These are phyloP conservation scores for Periophthalmus magnuspinnatus DNA, from an alignment of 2,797 vertebrate genomes.

Conservation along the genomic window DNA sequence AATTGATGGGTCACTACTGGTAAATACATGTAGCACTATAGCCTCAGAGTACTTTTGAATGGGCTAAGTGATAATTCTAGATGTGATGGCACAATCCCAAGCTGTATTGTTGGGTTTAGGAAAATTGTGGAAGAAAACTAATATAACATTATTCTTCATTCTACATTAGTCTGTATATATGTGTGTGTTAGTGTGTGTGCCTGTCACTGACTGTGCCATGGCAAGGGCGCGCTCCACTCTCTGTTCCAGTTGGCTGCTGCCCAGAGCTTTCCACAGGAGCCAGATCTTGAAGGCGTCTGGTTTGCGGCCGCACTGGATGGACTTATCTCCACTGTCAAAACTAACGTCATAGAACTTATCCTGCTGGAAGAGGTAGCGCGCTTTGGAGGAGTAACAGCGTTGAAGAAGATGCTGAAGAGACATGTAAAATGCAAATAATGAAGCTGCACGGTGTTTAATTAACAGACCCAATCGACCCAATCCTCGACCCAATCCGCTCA, in stretches of 20 bases:
- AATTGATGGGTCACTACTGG: too few species aligned
- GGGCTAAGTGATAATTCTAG: too few species aligned
- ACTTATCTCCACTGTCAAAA: slow-evolving; percentile 86
- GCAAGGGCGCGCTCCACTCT: slow-evolving; percentile 82
- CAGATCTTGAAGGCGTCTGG: slow-evolving; percentile 86
- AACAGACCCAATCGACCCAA: too few species aligned
- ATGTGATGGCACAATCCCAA: too few species aligned
- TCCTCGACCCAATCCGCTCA: too few species aligned
- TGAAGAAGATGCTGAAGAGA: slow-evolving; percentile 78
- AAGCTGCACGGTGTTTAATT: too few species aligned
- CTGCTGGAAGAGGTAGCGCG: slow-evolving; percentile 87
- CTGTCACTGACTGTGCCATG: slow-evolving; percentile 74
- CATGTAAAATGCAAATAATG: background rate
- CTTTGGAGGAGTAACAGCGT: slow-evolving; percentile 81
- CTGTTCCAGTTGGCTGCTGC: slow-evolving; percentile 79
- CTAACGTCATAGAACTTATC: slow-evolving; percentile 86
- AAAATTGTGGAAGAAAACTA: too few species aligned
- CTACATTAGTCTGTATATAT: too few species aligned
- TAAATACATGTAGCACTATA: too few species aligned
- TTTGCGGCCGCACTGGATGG: slow-evolving; percentile 85
- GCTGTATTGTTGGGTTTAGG: too few species aligned
- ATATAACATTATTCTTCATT: too few species aligned
- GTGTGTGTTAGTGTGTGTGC: background rate
- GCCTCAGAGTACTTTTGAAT: too few species aligned
- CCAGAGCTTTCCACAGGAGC: slow-evolving; percentile 87